Conservation (phyloP, 2,888 invertebrate species). For the Caenorhabditis sp. region DNA sequence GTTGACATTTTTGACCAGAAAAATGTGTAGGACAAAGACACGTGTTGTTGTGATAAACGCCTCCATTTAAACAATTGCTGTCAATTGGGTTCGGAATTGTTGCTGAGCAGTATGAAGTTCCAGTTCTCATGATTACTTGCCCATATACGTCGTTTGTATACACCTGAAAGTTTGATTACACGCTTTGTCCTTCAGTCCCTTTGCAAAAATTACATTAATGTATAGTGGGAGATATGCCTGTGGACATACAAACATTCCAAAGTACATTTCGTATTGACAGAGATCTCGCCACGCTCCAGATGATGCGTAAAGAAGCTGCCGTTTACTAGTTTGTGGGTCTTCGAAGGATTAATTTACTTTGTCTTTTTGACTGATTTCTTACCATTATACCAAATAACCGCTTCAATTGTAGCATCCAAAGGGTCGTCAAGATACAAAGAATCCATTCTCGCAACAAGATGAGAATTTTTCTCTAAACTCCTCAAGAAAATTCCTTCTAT, state of each 20-base stretch:
- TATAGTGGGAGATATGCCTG: constrained; percentile 65
- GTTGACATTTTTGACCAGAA: constrained; percentile 68
- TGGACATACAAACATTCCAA: constrained; percentile 72
- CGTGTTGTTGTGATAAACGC: constrained; percentile 67
- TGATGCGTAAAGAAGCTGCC: constrained; percentile 73
- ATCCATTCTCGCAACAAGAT: constrained; percentile 73
- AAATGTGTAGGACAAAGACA: constrained; percentile 70
- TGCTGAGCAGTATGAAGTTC: constrained; percentile 69
- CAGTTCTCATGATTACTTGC: constrained; percentile 66
- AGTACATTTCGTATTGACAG: constrained; percentile 75
- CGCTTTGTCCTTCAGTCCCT: no score
- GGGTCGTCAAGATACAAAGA: constrained; percentile 66
- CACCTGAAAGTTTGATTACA: no score
- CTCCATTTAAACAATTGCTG: constrained; percentile 72
- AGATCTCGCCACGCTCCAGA: constrained; percentile 74
- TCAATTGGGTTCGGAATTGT: constrained; percentile 56
- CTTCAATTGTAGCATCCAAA: constrained; percentile 60
- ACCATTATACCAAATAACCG: constrained; percentile 67
- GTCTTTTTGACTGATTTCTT: neutral
- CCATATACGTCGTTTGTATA: constrained; percentile 69
- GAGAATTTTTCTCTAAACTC: constrained; percentile 59
- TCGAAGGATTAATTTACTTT: neutral
- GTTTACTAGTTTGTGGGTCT: constrained; percentile 54
- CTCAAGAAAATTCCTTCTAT: neutral
- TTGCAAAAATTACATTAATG: constrained; percentile 50